Conservation (phyloP, 2,797 vertebrate genomes). For the Dendrocincla tyrannina region DNA sequence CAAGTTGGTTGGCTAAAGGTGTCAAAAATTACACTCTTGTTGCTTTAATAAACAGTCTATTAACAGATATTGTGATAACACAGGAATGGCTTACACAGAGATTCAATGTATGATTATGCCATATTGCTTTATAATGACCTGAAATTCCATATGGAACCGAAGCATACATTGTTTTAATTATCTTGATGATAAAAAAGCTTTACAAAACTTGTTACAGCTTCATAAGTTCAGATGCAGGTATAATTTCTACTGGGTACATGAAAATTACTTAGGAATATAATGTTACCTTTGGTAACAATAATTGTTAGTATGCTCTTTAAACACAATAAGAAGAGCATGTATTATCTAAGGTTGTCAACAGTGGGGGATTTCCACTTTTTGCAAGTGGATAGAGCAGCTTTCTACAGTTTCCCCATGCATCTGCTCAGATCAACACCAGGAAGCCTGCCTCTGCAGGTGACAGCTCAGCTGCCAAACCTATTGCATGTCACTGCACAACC, state of each 20-base stretch:
- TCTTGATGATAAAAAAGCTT: background rate
- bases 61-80: background rate
- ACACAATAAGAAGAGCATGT: background rate
- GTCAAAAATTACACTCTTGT: background rate
- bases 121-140: background rate
- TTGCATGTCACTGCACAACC: background rate
- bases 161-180: background rate
- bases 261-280: background rate
- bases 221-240: background rate
- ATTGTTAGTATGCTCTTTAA: background rate
- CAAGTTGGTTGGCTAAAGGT: background rate
- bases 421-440: background rate
- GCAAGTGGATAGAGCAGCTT: background rate
- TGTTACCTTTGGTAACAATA: background rate
- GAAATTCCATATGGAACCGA: background rate
- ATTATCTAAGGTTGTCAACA: background rate
- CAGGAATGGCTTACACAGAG: background rate
- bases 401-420: background rate
- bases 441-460: background rate
- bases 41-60: conserved; percentile 1
- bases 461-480: background rate
- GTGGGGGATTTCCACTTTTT: background rate
- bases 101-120: background rate
- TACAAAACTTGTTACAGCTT: background rate
- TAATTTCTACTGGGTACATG: background rate